These are phyloP conservation scores for Burhinus bistriatus DNA, from an alignment of 2,113 vertebrate genomes.

Conservation along the genomic window DNA sequence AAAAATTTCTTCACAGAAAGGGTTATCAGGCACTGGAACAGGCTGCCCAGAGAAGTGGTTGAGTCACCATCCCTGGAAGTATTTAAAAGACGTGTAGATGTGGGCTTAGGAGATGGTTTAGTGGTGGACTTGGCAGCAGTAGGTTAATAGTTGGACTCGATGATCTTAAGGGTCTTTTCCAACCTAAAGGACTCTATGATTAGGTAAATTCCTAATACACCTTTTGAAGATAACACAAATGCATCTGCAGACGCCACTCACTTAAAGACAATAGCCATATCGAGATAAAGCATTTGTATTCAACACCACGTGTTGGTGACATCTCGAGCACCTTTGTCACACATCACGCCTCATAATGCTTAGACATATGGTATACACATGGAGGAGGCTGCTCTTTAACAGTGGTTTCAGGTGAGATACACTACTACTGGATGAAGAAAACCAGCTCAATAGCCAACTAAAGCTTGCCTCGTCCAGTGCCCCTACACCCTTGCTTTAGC, in stretches of 20 bases:
- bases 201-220: background rate
- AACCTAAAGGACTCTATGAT: background rate
- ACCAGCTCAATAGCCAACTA: background rate
- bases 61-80: background rate
- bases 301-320: background rate
- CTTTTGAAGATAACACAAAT: background rate
- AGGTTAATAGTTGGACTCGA: rapidly evolving
- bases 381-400: background rate
- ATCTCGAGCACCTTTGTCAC: background rate
- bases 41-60: background rate
- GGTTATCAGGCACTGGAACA: background rate
- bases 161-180: background rate
- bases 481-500: background rate
- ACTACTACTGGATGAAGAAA: background rate
- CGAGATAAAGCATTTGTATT: background rate
- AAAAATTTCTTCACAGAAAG: background rate
- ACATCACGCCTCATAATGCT: background rate
- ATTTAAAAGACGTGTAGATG: background rate
- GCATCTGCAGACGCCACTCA: background rate
- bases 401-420: background rate
- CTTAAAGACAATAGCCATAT: background rate
- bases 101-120: background rate
- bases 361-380: background rate
- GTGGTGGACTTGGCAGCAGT: background rate
- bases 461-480: background rate